Percentiles rank a stretch among this genome's conserved stretches.
Conservation (phyloP, 2,888 invertebrate genomes). For the Oconnorella tubifera region DNA sequence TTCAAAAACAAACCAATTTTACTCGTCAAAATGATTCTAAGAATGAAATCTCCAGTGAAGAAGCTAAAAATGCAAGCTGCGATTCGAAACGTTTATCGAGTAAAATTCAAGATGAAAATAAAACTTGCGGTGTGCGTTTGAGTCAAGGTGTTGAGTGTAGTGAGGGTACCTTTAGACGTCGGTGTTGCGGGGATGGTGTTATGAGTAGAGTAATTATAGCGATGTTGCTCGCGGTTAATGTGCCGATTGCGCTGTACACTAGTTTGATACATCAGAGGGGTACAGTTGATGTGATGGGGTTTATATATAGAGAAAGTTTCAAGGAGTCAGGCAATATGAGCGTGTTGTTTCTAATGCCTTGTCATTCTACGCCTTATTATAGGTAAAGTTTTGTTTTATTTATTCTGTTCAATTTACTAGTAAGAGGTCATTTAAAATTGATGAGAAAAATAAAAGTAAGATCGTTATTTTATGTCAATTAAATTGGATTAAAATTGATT, state of each 20-base stretch:
- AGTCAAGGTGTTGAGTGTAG: neutral
- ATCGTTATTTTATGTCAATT: too few species aligned
- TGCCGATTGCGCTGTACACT: slow-evolving; percentile 65
- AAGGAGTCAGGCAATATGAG: slow-evolving; percentile 60
- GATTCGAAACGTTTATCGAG: too few species aligned
- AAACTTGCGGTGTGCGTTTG: neutral
- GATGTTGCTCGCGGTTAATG: slow-evolving; percentile 46
- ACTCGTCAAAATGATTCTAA: too few species aligned
- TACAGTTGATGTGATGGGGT: slow-evolving; percentile 70
- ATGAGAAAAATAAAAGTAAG: too few species aligned
- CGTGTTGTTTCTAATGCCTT: slow-evolving; percentile 82
- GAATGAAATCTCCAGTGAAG: neutral
- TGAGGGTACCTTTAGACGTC: neutral
- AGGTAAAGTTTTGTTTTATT: too few species aligned
- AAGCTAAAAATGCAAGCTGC: neutral
- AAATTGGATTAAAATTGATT: too few species aligned
- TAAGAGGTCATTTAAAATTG: neutral
- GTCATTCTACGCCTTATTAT: slow-evolving; percentile 86
- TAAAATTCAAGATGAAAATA: too few species aligned
- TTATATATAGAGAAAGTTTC: slow-evolving; percentile 59
- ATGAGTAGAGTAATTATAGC: slow-evolving; percentile 9
- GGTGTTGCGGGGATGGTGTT: neutral
- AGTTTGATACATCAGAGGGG: slow-evolving; percentile 77
- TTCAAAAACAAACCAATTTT: too few species aligned
- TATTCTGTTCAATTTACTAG: neutral